Evolutionary conservation across 2,797 vertebrate species (phyloP).

Genomic region (Macropodus opercularis): DNA sequence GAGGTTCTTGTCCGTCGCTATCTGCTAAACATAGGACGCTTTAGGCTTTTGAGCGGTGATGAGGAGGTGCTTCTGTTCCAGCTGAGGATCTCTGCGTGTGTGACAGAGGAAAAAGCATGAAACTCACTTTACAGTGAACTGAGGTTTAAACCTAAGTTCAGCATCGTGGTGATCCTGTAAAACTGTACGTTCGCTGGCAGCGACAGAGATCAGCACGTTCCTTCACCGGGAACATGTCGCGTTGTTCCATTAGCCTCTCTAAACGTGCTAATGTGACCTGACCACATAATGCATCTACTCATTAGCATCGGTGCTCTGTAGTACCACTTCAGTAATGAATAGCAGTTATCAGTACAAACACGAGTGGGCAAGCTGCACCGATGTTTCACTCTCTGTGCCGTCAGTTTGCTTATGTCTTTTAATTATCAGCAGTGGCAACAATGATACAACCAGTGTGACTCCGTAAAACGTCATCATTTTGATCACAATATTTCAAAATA

Average conservation of each 20-base stretch:
- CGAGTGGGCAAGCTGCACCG: neutral
- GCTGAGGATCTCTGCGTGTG: neutral
- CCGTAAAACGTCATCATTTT: neutral
- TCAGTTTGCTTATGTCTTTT: neutral
- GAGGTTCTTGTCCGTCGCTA: neutral
- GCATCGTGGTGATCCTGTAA: neutral
- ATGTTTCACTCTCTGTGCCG: neutral
- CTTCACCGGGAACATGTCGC: neutral
- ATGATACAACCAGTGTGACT: neutral
- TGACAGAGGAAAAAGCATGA: neutral
- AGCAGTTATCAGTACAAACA: constrained; percentile 8
- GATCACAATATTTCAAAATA: neutral
- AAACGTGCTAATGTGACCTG: neutral
- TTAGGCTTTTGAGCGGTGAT: neutral
- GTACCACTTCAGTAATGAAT: constrained; percentile 2
- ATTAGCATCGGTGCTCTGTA: constrained; percentile 4
- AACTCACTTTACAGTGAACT: neutral
- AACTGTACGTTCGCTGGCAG: no score
- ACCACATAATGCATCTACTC: neutral
- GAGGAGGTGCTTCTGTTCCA: neutral
- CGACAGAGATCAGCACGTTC: no score
- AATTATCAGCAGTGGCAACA: neutral
- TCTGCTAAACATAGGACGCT: neutral
- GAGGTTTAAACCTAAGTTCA: neutral
- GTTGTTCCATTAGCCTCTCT: neutral